Percentiles rank a stretch among this genome's conserved stretches.
Conservation (phyloP, 2,888 invertebrate genomes). For the Halictus quadricinctus region DNA sequence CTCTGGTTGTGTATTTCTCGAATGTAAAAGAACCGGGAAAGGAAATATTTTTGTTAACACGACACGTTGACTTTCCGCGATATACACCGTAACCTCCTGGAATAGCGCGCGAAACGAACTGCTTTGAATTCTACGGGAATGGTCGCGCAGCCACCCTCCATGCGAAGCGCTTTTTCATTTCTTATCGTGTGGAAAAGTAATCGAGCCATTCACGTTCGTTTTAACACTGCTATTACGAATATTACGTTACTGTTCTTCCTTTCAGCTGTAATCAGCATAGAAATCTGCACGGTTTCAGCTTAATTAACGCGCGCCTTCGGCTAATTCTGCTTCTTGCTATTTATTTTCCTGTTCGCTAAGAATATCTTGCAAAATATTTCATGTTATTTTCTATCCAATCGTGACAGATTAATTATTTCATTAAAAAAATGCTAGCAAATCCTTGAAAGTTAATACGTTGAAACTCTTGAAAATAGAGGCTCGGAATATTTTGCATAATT, state of each 20-base stretch:
- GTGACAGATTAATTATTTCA: no score
- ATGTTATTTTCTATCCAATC: background rate
- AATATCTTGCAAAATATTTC: background rate
- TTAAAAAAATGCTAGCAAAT: no score
- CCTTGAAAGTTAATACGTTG: no score
- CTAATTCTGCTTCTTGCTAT: background rate
- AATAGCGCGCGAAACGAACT: background rate
- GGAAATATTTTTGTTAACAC: constrained; percentile 27
- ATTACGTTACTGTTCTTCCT: background rate
- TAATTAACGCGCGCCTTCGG: background rate
- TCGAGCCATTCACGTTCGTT: background rate
- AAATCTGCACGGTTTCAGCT: background rate
- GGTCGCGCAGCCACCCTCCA: background rate
- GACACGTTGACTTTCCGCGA: constrained; percentile 4
- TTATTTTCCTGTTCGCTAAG: background rate
- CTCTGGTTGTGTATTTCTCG: background rate
- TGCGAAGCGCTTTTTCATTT: background rate
- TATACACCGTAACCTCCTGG: background rate
- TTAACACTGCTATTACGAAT: background rate
- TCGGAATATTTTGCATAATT: no score
- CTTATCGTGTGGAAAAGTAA: background rate
- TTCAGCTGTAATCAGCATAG: background rate
- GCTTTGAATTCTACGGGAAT: background rate
- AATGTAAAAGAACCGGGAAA: background rate
- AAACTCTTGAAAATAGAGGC: no score